Base-by-base conservation (phyloP, 1,140 invertebrate species). In the Nasonia longicornis region DNA sequence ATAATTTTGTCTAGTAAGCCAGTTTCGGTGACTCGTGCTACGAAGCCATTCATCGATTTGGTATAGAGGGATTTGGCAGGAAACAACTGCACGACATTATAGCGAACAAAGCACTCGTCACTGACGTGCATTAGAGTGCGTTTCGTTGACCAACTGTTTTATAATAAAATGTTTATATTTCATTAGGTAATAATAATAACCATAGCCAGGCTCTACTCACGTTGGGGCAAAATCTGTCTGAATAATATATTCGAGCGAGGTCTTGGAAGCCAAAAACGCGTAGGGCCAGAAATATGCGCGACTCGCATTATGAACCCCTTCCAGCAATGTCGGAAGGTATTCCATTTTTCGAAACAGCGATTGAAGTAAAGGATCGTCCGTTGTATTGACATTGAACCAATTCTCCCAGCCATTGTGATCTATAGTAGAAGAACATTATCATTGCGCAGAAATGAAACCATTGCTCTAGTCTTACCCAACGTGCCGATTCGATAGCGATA, bases 201-300 rank as follows among this genome's bases (percentile, higher is more conserved):
- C 6, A 6, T 20, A 6, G 20, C 16, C 52, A 58, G 20, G 79
- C 10, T 29, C 6, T 67, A 20, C 71, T 88, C 91, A 93, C 93
- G 89, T 91, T 69, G 91, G 87, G 2, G 94, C 91, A 89, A 93
- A 95, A 86, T 95, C 95, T 1, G 93, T 92, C 85, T 93, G 93
- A 0, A 95, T 92, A 42, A 95, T 91, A 85, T 94, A 95, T 85
- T 95, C 93, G 1, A 96, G 89, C 83, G 93, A 91, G 12, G 93
- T 92, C 84, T 91, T 89, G 0, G 95, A 95, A 31, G 94, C 94
- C 2, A 95, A 86, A 87, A 95, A 95, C 0, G 95, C 94, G 84
- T 95, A 95, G 6, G 93, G 92, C 93, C 93, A 94, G 84, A 95
- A 94, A 81, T 94, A 95, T 29, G 94, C 93, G 83, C 92, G 92